Percentiles rank a stretch among this genome's conserved stretches.
Evolutionary conservation across 2,797 vertebrate species (phyloP).

Genomic region (Vespertilio murinus): DNA sequence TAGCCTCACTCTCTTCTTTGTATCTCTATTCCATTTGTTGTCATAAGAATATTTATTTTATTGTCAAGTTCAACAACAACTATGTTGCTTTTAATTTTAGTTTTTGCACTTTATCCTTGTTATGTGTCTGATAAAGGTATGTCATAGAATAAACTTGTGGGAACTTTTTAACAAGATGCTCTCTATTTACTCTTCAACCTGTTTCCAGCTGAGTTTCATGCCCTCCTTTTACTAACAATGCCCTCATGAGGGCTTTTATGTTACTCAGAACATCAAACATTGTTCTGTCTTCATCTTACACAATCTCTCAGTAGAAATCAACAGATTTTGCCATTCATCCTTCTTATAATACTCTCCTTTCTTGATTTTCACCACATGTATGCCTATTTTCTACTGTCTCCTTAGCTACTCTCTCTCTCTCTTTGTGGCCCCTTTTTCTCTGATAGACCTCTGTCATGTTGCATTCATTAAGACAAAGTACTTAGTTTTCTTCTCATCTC

Average conservation of each 20-base stretch:
- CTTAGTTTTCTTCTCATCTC: background rate
- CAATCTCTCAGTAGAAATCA: background rate
- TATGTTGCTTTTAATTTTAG: background rate
- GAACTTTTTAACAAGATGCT: background rate
- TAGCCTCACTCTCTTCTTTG: background rate
- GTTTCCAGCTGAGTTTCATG: background rate
- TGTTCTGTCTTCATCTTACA: background rate
- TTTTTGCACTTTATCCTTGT: background rate
- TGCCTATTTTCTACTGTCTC: background rate
- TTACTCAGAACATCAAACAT: background rate
- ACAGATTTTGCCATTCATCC: background rate
- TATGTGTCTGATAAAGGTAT: background rate
- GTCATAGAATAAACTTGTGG: background rate
- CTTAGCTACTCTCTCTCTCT: background rate
- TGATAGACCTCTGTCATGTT: background rate
- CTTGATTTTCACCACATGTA: background rate
- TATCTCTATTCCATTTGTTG: background rate
- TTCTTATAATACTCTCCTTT: background rate
- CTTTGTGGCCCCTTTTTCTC: background rate
- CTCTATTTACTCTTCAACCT: background rate
- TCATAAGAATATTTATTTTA: background rate
- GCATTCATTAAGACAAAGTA: background rate
- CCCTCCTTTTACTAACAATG: background rate
- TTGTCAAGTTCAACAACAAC: background rate
- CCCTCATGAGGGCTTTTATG: background rate